Conservation (phyloP, 2,113 vertebrate species). For the Erythrocercus mccallii region DNA sequence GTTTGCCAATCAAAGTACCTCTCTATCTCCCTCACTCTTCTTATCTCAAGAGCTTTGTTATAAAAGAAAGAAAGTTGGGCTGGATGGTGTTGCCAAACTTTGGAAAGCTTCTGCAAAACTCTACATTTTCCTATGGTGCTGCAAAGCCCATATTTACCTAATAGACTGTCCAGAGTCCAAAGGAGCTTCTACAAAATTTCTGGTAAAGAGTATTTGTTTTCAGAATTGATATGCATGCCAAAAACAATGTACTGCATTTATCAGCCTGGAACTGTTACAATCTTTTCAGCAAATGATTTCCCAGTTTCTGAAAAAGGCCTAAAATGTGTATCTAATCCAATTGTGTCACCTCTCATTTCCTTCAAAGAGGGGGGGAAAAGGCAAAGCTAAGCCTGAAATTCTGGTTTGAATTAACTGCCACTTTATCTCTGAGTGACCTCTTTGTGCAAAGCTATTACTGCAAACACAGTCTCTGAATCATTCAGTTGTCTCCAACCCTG, state of each 20-base stretch:
- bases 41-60: not conserved
- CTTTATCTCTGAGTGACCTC: constrained; percentile 56
- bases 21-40: not conserved
- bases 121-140: not conserved
- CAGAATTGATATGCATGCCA: not conserved
- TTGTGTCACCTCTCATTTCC: constrained; percentile 48
- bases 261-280: constrained; percentile 14
- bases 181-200: not conserved
- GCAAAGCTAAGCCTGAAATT: constrained; percentile 4
- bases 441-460: constrained; percentile 35
- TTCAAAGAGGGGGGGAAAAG: not conserved
- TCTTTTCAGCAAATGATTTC: constrained; percentile 40
- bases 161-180: not conserved
- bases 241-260: constrained; percentile 23
- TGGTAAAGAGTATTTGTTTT: constrained; percentile 20
- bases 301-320: constrained; percentile 34
- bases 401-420: constrained; percentile 59
- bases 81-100: not conserved
- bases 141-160: constrained; percentile 11
- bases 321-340: constrained; percentile 24
- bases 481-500: not conserved
- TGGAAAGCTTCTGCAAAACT: not conserved
- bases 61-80: not conserved
- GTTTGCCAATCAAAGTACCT: not conserved
- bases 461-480: constrained; percentile 11